Base-by-base conservation (phyloP, 2,113 vertebrate species). In the Epinephelus cyanopodus region DNA sequence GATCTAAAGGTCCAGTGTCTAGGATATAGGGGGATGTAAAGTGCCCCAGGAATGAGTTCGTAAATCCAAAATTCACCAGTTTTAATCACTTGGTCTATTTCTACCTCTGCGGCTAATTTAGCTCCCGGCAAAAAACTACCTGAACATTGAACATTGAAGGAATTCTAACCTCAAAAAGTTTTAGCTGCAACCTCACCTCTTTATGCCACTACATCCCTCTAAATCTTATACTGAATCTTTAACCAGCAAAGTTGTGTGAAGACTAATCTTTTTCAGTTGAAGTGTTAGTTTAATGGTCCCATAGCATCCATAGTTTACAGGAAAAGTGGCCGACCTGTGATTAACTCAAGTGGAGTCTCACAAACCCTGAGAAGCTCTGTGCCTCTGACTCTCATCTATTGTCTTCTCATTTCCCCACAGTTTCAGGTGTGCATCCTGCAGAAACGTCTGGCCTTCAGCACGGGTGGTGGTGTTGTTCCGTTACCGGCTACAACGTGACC, bases 401-500 rank as follows among this genome's bases (percentile, higher is more conserved):
- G 13, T 67, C 29, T 52, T 54, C 11, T 79, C 14, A 2, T 67
- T 23, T 71, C 33, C 13, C 52, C 27, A 17, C 74, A 94, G 93
- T 2, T 94, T 94, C 64, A 1, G 19, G 14, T 94, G 94, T 75
- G 1, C 0, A 1, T 42, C 62, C 18, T 94, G 94, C 75, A 7
- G 2, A 2, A 92, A 73, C 5, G 63, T 0, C 14, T 94, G 93
- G 94, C 2, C 53, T 8, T 93, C 94, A 2, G 93, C 86, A 18
- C 74, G 67, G 45, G 82, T 87, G 63, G 7, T 79, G 56, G 13
- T 94, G 69, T 23, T 94, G 61, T 93, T 94, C 62, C 86, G 47
- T n/a, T 93, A 94, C 83, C 75, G 93, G 65, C 90, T 93, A 74
- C 52, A 29, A 12, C 8, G 14, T 0, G 65, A 17, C 18, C 64